These are phyloP conservation scores for Leucophenga varia DNA, from an alignment of 1,140 invertebrate species.

Conservation along the genomic window DNA sequence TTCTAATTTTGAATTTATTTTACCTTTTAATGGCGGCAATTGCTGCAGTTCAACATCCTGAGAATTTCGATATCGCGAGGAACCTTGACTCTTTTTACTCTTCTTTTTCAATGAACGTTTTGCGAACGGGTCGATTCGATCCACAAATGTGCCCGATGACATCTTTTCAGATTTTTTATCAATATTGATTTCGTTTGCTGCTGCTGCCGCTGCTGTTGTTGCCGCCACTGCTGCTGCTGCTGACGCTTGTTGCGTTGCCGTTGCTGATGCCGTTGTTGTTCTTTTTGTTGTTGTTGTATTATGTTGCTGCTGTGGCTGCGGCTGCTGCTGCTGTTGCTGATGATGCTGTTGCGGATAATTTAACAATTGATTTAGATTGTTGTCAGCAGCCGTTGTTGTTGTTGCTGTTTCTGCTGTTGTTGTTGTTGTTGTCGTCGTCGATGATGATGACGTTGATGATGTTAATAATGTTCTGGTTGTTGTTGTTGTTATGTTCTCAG, in stretches of 20 bases:
- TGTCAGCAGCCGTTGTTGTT: constrained; percentile 15
- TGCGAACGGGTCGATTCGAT: constrained; percentile 92
- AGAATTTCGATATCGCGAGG: constrained; percentile 84
- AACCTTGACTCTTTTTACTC: constrained; percentile 89
- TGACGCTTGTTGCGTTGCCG: not conserved
- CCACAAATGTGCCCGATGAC: constrained; percentile 85
- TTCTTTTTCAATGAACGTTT: constrained; percentile 91
- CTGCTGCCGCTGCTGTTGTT: not conserved
- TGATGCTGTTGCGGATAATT: constrained; percentile 43
- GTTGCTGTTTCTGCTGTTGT: no score
- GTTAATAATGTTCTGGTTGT: no score
- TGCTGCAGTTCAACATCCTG: constrained; percentile 87
- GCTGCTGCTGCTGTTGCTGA: constrained; percentile 51
- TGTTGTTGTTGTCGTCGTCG: no score
- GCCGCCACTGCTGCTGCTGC: not conserved
- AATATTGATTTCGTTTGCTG: constrained; percentile 25
- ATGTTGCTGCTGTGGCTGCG: constrained; percentile 30
- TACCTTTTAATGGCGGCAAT: constrained; percentile 85
- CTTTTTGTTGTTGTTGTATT: no score
- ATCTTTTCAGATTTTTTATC: constrained; percentile 61
- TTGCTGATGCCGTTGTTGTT: no score
- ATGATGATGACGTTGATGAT: no score
- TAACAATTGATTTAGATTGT: constrained; percentile 17
- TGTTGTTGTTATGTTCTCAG: constrained; percentile 1
- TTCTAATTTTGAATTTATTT: constrained; percentile 20